phyloP scores from a whole-genome alignment of 2,888 invertebrate genomes.

The Diarsia rubi region DNA sequence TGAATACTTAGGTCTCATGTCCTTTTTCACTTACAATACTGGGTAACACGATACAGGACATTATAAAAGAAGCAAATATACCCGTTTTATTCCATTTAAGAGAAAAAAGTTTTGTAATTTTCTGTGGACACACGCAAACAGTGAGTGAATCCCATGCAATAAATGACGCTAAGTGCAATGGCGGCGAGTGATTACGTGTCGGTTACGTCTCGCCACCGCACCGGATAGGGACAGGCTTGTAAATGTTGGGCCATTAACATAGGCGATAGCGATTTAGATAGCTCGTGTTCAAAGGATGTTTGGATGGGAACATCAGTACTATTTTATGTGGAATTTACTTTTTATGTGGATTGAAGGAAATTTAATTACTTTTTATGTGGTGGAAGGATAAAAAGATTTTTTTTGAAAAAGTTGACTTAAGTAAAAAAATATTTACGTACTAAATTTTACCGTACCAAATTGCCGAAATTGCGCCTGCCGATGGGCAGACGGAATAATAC shows the following conservation, averaged over 20 bases:
- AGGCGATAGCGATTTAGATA: slow-evolving; percentile 20
- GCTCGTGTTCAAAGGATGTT: neutral
- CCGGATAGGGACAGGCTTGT: slow-evolving; percentile 30
- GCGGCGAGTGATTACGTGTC: slow-evolving; percentile 60
- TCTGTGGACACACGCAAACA: slow-evolving; percentile 12
- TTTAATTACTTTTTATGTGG: too few relatives aligned
- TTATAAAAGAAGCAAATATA: neutral
- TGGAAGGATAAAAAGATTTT: too few relatives aligned
- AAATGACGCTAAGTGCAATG: slow-evolving; percentile 44
- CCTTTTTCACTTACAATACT: neutral
- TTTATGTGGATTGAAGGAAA: too few relatives aligned
- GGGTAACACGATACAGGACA: neutral
- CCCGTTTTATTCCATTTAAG: neutral
- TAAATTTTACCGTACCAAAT: too few relatives aligned
- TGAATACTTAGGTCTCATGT: neutral
- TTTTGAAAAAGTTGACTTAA: neutral
- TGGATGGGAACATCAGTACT: neutral
- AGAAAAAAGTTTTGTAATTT: slow-evolving; percentile 4
- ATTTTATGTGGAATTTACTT: too few relatives aligned
- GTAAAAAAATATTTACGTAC: too few relatives aligned
- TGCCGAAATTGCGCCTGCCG: too few relatives aligned
- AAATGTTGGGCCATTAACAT: slow-evolving; percentile 46
- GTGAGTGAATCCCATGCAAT: slow-evolving; percentile 15
- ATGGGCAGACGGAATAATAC: too few relatives aligned
- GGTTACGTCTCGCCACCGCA: slow-evolving; percentile 47